Evolutionary conservation across 2,113 vertebrate species (phyloP).

Genomic region (Porphyrio hochstetteri): DNA sequence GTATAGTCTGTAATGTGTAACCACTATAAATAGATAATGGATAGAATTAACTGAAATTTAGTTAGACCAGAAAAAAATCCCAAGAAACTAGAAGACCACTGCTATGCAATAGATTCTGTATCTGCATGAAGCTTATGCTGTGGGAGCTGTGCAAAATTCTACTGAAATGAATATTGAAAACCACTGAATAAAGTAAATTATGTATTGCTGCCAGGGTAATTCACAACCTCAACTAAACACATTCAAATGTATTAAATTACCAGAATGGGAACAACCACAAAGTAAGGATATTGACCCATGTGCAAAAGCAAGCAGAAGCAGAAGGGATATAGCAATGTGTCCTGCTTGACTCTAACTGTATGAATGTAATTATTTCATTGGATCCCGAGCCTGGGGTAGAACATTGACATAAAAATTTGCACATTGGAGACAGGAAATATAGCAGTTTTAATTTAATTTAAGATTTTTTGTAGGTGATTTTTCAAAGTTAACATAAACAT

Average conservation of each 20-base stretch:
- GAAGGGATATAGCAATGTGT: not conserved
- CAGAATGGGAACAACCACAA: conserved; percentile 6
- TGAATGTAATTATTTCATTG: not conserved
- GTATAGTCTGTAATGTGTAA: not conserved
- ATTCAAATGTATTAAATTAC: conserved; percentile 51
- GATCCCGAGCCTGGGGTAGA: not conserved
- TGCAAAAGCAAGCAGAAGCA: conserved; percentile 15
- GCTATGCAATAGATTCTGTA: not conserved
- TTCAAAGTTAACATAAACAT: conserved; percentile 6
- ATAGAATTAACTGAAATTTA: conserved; percentile 42
- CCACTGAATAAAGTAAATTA: conserved; percentile 38
- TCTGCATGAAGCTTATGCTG: not conserved
- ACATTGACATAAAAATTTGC: not conserved
- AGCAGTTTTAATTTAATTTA: not conserved
- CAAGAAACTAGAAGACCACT: not conserved
- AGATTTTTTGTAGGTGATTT: not conserved
- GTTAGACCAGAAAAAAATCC: not conserved
- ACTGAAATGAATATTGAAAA: conserved; percentile 33
- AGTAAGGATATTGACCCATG: not conserved
- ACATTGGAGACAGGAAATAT: not conserved
- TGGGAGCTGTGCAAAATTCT: conserved; percentile 4
- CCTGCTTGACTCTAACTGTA: not conserved
- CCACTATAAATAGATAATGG: conserved; percentile 28
- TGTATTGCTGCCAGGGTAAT: conserved; percentile 29
- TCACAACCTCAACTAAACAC: conserved; percentile 13